Evolutionary conservation across 2,888 invertebrate genomes (phyloP), one percentile per base, ranked within the genome.

Genomic region (Spisula solida): DNA sequence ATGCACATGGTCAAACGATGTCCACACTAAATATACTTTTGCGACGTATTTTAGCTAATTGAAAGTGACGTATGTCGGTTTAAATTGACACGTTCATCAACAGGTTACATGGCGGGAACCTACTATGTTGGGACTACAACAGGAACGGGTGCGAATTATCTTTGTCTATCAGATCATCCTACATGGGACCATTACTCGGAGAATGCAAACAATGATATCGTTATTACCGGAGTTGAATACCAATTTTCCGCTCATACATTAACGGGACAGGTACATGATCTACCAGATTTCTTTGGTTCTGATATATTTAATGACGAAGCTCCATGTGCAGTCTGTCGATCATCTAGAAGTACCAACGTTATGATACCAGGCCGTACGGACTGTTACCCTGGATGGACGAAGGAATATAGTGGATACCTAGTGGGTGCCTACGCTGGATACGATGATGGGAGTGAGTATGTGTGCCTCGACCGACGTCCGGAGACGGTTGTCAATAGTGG

Each of bases 401-500:
- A 81, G 41, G 86, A 86, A 41, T 86, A 86, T 31, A 86, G 81
- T 56, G 86, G 86, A 41, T 86, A 86, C 55, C n/a, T 86, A 0
- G 86, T 81, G 1, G 66, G 66, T 25, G 81, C 31, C 6, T 85
- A 66, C 56, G 34, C 75, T 0, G 78, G 51, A 20, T 82, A 87
- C 34, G 55, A 56, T 31, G 66, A 81, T 56, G 81, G 34, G 1
- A 55, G 86, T 4, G 83, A 86, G 31, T 86, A 88, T 48, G 83
- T 86, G 0, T 90, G 90, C 47, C 81, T 90, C 0, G 90, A 90
- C 56, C 82, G 88, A 6, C 79, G 86, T n/a, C 88, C 90, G 25
- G 90, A 90, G 55, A 70, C 34, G 25, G 86, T 90, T 25, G 70
- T 66, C 8, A 51, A 80, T 34, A 84, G 86, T 25, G 86, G 47